phyloP scores from a whole-genome alignment of 2,113 vertebrate genomes.

The Fregetta grallaria region DNA sequence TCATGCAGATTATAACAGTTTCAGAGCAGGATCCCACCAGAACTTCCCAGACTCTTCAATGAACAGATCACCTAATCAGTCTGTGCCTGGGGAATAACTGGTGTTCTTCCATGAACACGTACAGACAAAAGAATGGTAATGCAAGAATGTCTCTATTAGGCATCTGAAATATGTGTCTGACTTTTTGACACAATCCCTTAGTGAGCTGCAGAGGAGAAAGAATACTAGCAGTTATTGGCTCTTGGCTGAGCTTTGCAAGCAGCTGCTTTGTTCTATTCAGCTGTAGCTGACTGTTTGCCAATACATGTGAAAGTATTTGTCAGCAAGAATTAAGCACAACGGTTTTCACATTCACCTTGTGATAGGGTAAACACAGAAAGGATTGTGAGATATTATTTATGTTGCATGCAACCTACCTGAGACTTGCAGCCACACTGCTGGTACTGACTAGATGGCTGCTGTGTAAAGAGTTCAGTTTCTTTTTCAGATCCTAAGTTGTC shows the following conservation, averaged over 20 bases:
- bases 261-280: conserved; percentile 43
- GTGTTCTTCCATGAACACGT: not conserved
- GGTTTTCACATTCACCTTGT: conserved; percentile 52
- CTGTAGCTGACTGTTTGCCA: conserved; percentile 44
- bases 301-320: conserved; percentile 61
- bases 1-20: not conserved
- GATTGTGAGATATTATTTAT: conserved; percentile 13
- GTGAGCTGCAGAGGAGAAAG: conserved; percentile 22
- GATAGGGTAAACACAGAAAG: not conserved
- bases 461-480: not conserved
- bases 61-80: not conserved
- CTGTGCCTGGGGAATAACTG: not conserved
- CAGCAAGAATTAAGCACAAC: conserved; percentile 57
- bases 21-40: not conserved
- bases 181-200: not conserved
- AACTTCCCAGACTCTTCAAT: not conserved
- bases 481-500: conserved; percentile 14
- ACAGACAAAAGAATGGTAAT: not conserved
- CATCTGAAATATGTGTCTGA: not conserved
- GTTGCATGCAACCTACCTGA: not conserved
- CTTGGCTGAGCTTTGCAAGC: conserved; percentile 2
- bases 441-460: not conserved
- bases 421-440: not conserved
- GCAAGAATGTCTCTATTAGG: not conserved
- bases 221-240: conserved; percentile 50